These are phyloP conservation scores for Gobio gobio DNA, from an alignment of 2,113 vertebrate species.

Conservation along the genomic window DNA sequence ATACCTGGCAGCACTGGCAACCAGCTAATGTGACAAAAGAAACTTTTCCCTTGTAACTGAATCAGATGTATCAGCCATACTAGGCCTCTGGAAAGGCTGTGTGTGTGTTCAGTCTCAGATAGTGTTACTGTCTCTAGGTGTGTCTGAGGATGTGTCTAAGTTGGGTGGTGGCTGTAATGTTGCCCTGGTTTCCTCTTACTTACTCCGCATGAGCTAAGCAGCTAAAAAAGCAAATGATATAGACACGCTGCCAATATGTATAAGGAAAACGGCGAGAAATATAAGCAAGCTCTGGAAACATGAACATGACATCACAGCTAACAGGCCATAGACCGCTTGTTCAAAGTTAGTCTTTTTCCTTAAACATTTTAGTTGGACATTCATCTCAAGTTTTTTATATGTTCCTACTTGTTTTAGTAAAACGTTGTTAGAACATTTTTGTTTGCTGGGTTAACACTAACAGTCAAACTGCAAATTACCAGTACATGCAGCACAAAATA, in stretches of 20 bases:
- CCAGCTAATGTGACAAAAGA: slow-evolving; percentile 11
- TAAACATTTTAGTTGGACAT: too few species aligned
- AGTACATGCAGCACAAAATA: too few species aligned
- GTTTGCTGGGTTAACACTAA: background rate
- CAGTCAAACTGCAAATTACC: background rate
- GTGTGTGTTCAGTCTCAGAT: background rate
- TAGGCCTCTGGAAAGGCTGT: slow-evolving; percentile 3
- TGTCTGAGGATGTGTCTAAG: slow-evolving; percentile 29
- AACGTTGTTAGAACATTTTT: background rate
- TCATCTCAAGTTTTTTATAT: background rate
- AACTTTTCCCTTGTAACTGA: background rate
- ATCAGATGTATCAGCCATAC: background rate
- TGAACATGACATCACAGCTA: background rate
- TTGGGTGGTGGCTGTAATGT: slow-evolving; percentile 19
- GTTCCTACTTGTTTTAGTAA: background rate
- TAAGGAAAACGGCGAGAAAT: background rate
- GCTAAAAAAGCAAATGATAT: slow-evolving; percentile 45
- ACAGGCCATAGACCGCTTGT: background rate
- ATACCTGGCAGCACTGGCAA: background rate
- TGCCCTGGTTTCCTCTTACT: slow-evolving; percentile 29
- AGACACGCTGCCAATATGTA: slow-evolving; percentile 31
- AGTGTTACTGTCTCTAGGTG: slow-evolving; percentile 41
- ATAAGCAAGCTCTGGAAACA: background rate
- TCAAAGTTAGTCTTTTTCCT: background rate
- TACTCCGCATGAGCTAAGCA: slow-evolving; percentile 21